Percentiles rank a stretch among this genome's conserved stretches.
phyloP scores from a whole-genome alignment of 2,113 vertebrate species.

The Oncorhynchus tshawytscha region DNA sequence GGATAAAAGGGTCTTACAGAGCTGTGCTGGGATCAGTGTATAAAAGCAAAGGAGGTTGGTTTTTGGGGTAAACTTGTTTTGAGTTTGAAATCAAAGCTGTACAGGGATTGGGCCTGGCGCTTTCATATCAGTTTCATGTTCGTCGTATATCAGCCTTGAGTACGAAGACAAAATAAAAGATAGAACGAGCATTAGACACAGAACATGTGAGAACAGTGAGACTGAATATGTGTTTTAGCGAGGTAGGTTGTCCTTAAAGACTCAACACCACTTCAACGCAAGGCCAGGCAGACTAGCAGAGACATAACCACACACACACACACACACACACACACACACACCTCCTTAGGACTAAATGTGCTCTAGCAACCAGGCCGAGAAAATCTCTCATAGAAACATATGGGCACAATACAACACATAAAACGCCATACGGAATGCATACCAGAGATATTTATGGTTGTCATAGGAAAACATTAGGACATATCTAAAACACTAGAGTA shows the following conservation, averaged over 20 bases:
- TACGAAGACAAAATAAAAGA: neutral
- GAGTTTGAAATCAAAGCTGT: too few species aligned
- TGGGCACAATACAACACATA: neutral
- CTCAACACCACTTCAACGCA: slow-evolving; percentile 64
- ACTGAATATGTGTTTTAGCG: slow-evolving; percentile 52
- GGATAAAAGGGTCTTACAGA: neutral
- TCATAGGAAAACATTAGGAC: too few species aligned
- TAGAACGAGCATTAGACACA: neutral
- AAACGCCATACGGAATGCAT: neutral
- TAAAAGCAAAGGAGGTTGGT: neutral
- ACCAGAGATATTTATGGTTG: too few species aligned
- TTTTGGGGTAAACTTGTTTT: neutral
- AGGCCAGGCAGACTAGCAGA: slow-evolving; percentile 50
- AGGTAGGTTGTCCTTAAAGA: slow-evolving; percentile 64
- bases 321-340: slow-evolving; percentile 42
- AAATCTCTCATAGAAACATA: slow-evolving; percentile 58
- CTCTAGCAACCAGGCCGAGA: slow-evolving; percentile 62
- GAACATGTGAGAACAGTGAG: slow-evolving; percentile 33
- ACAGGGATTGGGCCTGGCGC: too few species aligned
- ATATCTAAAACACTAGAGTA: too few species aligned
- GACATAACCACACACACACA: slow-evolving; percentile 36
- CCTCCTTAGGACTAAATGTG: slow-evolving; percentile 70
- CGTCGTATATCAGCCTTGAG: neutral
- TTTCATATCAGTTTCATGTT: neutral
- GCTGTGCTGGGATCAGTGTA: neutral